Base-by-base conservation (phyloP, 2,113 vertebrate genomes). In the Bucco capensis region DNA sequence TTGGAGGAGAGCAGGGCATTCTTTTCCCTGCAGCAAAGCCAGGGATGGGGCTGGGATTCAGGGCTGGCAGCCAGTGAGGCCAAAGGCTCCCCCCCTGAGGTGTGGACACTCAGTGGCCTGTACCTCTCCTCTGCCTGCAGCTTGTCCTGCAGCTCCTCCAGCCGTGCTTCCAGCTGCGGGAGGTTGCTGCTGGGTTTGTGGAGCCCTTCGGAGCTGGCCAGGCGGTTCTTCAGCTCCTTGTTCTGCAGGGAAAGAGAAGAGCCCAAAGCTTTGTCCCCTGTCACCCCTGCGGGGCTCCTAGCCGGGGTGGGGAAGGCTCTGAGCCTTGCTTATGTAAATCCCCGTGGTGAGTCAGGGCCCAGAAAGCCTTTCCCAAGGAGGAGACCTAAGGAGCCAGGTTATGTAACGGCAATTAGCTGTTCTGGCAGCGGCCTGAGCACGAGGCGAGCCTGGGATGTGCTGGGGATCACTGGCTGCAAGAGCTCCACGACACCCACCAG, bases 71-170 rank as follows among this genome's bases (percentile, higher is more conserved):
- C 17, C 0, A 2, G 17, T 0, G 5, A 14, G 13, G 38, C 53
- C 3, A 2, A 40, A 12, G 5, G 23, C 3, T 5, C 3, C n/a
- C 3, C n/a, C 69, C 37, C 23, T 2, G 1, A 14, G 9, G 28
- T 1, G 5, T 17, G 44, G 10, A 42, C 11, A 18, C 15, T 4
- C 28, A 2, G 0, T 0, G 10, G 46, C 8, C 1, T 3, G 62
- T 93, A 99, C 99, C 99, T 98, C 89, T 99, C 99, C 90, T 99
- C 99, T 1, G 60, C 94, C 77, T 97, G 98, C 8, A 99, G 97
- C 8, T 88, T 96, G 19, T 99, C 99, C 94, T 99, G 98, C 58
- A 99, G 96, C 91, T 99, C 98, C 88, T 98, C 98, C 60, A 99
- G 96, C 88, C 94, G 98, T 23, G 96, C 97, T 86, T 99, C 98